Base-by-base conservation (phyloP, 2,797 vertebrate species). In the Pseudotriccus pelzelni region DNA sequence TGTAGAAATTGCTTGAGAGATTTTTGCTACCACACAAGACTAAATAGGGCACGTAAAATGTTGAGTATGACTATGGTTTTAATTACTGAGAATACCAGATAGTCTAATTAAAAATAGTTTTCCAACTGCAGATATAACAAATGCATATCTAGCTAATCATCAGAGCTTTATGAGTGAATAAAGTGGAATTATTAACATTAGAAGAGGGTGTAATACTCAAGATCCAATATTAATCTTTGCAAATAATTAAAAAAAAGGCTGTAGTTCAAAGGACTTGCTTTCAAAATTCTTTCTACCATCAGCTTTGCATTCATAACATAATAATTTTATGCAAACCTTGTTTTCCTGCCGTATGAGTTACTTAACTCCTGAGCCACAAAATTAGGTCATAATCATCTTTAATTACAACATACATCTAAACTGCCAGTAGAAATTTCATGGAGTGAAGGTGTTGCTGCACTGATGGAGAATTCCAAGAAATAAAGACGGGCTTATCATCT, bases 391-490 rank as follows among this genome's bases (percentile, higher is more conserved):
- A 94, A 66, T 83, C 73, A 66, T 95, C 87, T 93, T 90, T 92
- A 87, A 94, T 97, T 97, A 95, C 97, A 96, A 95, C 83, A 93
- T 75, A 34, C 24, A 66, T 91, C 47, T 94, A 97, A 97, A 97
- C 95, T 94, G 96, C 80, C 95, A 93, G 96, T 97, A 88, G 79
- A 96, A 89, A 69, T 94, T 94, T 94, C 91, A 55, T 94, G 89
- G 93, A 94, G 79, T 80, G 24, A 94, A 75, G 49, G 78, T 95
- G 70, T 95, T 8, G 1, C 36, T 84, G 44, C 70, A 30, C 58
- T 32, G 49, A 52, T 62, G 62, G 91, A 67, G 89, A 74, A 91
- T 94, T 75, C 85, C 68, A 66, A 86, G 87, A 87, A 84, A 62
- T 2, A 32, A 24, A 83, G 46, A 37, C 1, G 3, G 49, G 37